A percentile compares a stretch with the other conserved stretches of the same genome.
These are phyloP conservation scores for Athrips mouffetella DNA, from an alignment of 2,888 invertebrate species.

Conservation along the genomic window DNA sequence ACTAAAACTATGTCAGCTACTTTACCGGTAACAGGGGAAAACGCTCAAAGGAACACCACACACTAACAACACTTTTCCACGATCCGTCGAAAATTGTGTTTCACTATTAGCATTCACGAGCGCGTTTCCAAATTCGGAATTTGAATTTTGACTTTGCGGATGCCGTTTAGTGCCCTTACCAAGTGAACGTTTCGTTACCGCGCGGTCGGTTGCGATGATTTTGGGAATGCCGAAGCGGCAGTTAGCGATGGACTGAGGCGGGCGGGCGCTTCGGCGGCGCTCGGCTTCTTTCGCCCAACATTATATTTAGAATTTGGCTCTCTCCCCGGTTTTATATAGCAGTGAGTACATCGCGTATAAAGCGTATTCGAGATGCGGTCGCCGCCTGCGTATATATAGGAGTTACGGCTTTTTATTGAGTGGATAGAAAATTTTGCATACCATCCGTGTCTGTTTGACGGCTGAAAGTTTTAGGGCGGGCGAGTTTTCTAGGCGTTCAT, in stretches of 20 bases:
- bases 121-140: conserved; percentile 52
- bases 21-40: conserved; percentile 65
- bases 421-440: conserved; percentile 71
- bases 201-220: conserved; percentile 61
- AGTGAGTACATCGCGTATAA: conserved; percentile 77
- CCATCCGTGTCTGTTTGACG: conserved; percentile 45
- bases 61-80: conserved; percentile 68
- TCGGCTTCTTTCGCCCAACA: conserved; percentile 68
- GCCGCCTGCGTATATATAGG: conserved; percentile 69
- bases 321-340: conserved; percentile 79
- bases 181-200: conserved; percentile 60
- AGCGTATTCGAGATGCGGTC: conserved; percentile 75
- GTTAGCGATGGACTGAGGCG: conserved; percentile 73
- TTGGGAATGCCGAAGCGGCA: conserved; percentile 68
- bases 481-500: conserved; percentile 36
- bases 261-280: conserved; percentile 65
- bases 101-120: conserved; percentile 52
- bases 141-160: conserved; percentile 41
- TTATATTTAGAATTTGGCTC: conserved; percentile 83
- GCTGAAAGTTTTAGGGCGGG: conserved; percentile 47
- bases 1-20: conserved; percentile 30
- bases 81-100: conserved; percentile 39
- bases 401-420: conserved; percentile 74
- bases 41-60: conserved; percentile 58
- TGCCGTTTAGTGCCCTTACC: conserved; percentile 57